Evolutionary conservation across 2,888 invertebrate species (phyloP), one percentile per base, ranked within the genome.

Genomic region (Cantharis nigra): DNA sequence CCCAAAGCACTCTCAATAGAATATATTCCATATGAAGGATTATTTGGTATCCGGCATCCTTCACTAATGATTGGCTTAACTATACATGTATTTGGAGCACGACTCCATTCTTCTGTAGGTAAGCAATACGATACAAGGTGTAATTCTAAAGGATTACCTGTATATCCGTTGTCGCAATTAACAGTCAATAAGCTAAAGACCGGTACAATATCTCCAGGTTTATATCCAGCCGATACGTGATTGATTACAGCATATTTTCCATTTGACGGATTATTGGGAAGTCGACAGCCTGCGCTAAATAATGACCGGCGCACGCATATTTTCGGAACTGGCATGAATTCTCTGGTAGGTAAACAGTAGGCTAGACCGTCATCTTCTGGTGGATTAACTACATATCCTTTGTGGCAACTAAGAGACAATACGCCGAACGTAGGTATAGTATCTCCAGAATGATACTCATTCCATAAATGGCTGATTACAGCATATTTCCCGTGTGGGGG

Each of bases 31-130:
- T 20, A 20, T 20, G 20, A 20, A 5, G 85, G 85, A 18, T 84
- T 80, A 16, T 84, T 80, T 1, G 86, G 86, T n/a, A 86, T 75
- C 7, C 63, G 20, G 64, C 76, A 76, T 1, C 64, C 20, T 16
- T 16, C 14, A 1, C 1, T 5, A n/a, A 13, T 1, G 4, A 49
- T 4, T n/a, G 13, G n/a, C 49, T 1, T n/a, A 49, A 49, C n/a
- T 49, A 1, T 1, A 49, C 49, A 49, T n/a, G 13, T n/a, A 5
- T n/a, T 5, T 49, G n/a, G n/a, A 7, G 49, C n/a, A 49, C n/a
- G n/a, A n/a, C 1, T 49, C 49, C 49, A 49, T 49, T 49, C n/a
- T 49, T 49, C 49, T n/a, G 49, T 49, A 7, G 13, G n/a, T 49
- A n/a, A 49, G 7, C 49, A 49, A 49, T 49, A n/a, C 0, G 49